Base-by-base conservation (phyloP, 2,797 vertebrate species). In the Perodicticus potto region DNA sequence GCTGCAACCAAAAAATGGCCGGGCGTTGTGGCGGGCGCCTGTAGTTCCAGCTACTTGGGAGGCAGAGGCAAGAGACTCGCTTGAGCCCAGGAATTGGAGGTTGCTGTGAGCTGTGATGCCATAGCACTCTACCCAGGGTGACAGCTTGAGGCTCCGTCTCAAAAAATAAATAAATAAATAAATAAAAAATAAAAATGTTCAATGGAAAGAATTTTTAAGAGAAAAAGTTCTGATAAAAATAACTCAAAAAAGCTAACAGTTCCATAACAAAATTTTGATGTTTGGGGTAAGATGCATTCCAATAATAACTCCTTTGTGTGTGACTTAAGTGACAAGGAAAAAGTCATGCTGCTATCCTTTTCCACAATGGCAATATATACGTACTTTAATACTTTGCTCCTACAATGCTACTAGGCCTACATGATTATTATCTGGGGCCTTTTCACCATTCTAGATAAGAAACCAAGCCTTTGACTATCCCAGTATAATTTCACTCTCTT, bases 181-280 rank as follows among this genome's bases (percentile, higher is more conserved):
- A n/a, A n/a, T n/a, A n/a, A n/a, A n/a, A n/a, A n/a, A n/a, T 93
- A 78, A 83, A 96, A 74, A 83, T 67, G 59, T 72, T 69, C 80
- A 78, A 29, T n/a, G 49, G 27, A 92, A 92, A 95, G 53, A 96
- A 85, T 59, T 94, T 91, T 72, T 85, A 90, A 84, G 40, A 76
- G 55, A 77, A 70, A 77, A 86, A 63, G 25, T 77, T 81, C 76
- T 78, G 45, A 69, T 78, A 74, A 89, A 80, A 94, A 59, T 73
- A 82, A 1, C 63, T 92, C 32, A 74, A 78, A 87, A 81, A 73
- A 72, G 22, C 37, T 25, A 78, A 81, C 29, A 81, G 55, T 27
- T 70, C 89, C 74, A 2, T 77, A 89, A 73, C 19, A 91, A 74
- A 85, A 82, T 82, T 67, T 61, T 55, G 69, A 55, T 40, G 27